phyloP scores from a whole-genome alignment of 2,888 invertebrate species.

The Drosophila buzzatii region DNA sequence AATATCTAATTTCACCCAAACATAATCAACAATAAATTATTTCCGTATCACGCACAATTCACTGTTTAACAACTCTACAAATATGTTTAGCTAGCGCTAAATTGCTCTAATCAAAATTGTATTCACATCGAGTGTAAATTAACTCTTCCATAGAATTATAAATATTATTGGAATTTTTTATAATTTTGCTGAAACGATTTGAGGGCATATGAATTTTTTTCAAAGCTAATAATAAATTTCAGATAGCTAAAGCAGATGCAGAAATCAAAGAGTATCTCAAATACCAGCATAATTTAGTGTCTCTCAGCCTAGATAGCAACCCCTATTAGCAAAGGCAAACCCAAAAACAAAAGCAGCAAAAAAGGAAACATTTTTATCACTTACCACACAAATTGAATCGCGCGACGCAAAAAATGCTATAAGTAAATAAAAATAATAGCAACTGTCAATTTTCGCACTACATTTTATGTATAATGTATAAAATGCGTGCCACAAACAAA shows the following conservation, averaged over 20 bases:
- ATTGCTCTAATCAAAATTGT: background rate
- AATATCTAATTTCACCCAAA: background rate
- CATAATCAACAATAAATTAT: background rate
- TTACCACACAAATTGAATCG: slow-evolving; percentile 59
- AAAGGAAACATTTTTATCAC: slow-evolving; percentile 59
- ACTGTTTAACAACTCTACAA: background rate
- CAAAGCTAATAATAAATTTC: slow-evolving; percentile 9
- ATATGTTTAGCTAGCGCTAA: too few relatives aligned
- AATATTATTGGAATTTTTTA: background rate
- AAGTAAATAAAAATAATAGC: slow-evolving; percentile 66
- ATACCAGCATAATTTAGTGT: slow-evolving; percentile 32
- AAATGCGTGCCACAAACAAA: slow-evolving; percentile 70
- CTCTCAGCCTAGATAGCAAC: slow-evolving; percentile 33
- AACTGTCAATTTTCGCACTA: slow-evolving; percentile 77
- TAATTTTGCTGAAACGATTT: background rate
- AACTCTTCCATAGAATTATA: background rate
- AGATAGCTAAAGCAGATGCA: slow-evolving; percentile 22
- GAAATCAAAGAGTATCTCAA: slow-evolving; percentile 22
- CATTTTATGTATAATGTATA: slow-evolving; percentile 76
- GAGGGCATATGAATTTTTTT: background rate
- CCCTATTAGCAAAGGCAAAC: slow-evolving; percentile 35
- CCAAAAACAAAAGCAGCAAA: slow-evolving; percentile 10
- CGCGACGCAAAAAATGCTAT: slow-evolving; percentile 46
- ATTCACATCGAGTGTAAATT: background rate
- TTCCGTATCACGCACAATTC: background rate